Base-by-base conservation (phyloP, 1,140 invertebrate genomes). In the Orchesella cincta region DNA sequence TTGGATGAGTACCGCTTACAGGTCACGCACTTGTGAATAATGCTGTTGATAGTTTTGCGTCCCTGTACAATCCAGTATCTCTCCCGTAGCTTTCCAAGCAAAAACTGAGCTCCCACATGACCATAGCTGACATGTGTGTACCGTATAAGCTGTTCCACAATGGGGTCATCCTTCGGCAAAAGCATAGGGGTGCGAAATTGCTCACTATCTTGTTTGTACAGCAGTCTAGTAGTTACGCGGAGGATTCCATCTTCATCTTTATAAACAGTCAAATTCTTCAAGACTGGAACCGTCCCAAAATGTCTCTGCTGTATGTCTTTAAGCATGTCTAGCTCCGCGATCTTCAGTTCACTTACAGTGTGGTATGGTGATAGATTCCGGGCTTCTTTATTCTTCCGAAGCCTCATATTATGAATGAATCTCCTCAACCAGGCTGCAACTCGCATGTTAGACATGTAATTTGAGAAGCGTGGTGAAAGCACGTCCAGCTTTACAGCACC, bases 331-430 rank as follows among this genome's bases (percentile, higher is more conserved):
- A 1, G 35, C 36, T 79, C 78, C 33, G 78, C 78, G 23, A 8
- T 36, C 34, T 36, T 26, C 23, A 77, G n/a, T 78, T 79, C 78
- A 29, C 70, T 35, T 20, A 20, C 39, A 1, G 78, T 29, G 2
- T 78, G 64, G 5, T 46, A n/a, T n/a, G 39, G 5, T 46, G 12
- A 14, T 18, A 14, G 3, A 3, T 57, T 57, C 5, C 5, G 8
- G n/a, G n/a, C n/a, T n/a, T n/a, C n/a, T 23, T 57, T 12, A 3
- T 57, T 57, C 54, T 16, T 23, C 54, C 12, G 54, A 23, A 23
- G 8, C 26, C n/a, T 14, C 12, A 46, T 20, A 20, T 46, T 46
- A 23, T 57, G 26, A 57, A n/a, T 57, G 8, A 14, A n/a, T 57
- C 26, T 57, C 54, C 23, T 57, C n/a, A 18, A 18, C 54, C 54